Evolutionary conservation across 2,797 vertebrate species (phyloP), one percentile per base, ranked within the genome.

Genomic region (Sparidentex hasta): DNA sequence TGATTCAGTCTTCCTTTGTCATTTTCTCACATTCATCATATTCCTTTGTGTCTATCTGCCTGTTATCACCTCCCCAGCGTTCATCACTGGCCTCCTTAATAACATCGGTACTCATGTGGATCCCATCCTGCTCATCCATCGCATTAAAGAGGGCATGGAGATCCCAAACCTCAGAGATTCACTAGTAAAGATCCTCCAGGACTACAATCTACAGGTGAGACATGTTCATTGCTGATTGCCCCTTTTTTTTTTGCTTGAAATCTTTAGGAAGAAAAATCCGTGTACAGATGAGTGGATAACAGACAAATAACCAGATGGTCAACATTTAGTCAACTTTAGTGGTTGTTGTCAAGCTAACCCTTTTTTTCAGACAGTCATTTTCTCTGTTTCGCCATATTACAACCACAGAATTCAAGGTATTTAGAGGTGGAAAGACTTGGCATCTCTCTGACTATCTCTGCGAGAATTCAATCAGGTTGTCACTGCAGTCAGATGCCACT

Each of bases 141-240:
- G 98, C 62, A 99, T 99, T 79, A 99, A 99, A 85, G 98, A 99
- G 93, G 97, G 97, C 84, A 99, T 99, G 98, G 97, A 99, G 92
- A 99, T 99, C 91, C 98, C 98, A 27, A 98, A 98, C 90, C 95
- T 99, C 82, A 95, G 98, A 94, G 98, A 99, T 83, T 99, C 98
- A 0, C 93, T 99, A 1, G 98, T 99, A 82, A 99, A 99, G 93
- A 99, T 99, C 88, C 96, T 99, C 55, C 98, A 99, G 61, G 98
- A 99, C 93, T 99, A 99, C 91, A 99, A 99, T 87, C 95, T 99
- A 70, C 98, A 99, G 95, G 98, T 99, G 66, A 90, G 86, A 84
- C 25, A 21, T 50, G 2, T 17, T 18, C 52, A 1, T 44, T 0
- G 7, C 0, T 1, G 3, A 64, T 48, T 13, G 17, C 0, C 0